These are phyloP conservation scores for Trichomalopsis sarcophagae DNA, from an alignment of 1,140 invertebrate species.

Conservation along the genomic window DNA sequence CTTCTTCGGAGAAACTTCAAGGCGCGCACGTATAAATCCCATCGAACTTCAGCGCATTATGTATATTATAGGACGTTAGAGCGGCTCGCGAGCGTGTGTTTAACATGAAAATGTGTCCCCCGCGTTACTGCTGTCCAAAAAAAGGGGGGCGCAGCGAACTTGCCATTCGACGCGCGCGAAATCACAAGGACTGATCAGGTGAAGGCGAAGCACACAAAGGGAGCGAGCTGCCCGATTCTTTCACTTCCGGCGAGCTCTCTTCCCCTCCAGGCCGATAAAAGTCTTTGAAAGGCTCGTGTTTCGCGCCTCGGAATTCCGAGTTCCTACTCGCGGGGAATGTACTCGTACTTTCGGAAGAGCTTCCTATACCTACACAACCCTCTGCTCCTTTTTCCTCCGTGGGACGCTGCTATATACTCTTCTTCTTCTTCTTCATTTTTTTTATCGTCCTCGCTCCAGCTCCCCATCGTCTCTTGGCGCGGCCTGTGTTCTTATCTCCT, in stretches of 20 bases:
- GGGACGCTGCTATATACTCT: background rate
- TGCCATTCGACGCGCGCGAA: constrained; percentile 18
- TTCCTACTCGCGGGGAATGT: background rate
- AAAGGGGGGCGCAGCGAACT: background rate
- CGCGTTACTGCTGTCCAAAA: background rate
- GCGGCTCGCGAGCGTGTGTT: background rate
- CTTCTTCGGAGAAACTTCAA: background rate
- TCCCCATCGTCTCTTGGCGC: background rate
- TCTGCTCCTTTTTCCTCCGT: background rate
- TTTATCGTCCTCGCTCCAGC: background rate
- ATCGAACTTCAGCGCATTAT: background rate
- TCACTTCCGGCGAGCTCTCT: background rate
- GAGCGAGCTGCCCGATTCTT: background rate
- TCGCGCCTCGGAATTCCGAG: constrained; percentile 40
- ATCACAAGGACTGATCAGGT: constrained; percentile 37
- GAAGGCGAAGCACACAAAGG: constrained; percentile 3
- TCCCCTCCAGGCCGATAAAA: constrained; percentile 16
- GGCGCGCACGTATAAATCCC: background rate
- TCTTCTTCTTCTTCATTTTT: background rate
- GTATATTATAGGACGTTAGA: background rate
- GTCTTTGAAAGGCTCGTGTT: constrained; percentile 39
- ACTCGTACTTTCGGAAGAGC: background rate
- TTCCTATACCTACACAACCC: background rate
- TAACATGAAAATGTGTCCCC: background rate
- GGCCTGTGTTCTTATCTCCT: background rate